Conservation (phyloP, 2,888 invertebrate species). For the Leptothorax acervorum region DNA sequence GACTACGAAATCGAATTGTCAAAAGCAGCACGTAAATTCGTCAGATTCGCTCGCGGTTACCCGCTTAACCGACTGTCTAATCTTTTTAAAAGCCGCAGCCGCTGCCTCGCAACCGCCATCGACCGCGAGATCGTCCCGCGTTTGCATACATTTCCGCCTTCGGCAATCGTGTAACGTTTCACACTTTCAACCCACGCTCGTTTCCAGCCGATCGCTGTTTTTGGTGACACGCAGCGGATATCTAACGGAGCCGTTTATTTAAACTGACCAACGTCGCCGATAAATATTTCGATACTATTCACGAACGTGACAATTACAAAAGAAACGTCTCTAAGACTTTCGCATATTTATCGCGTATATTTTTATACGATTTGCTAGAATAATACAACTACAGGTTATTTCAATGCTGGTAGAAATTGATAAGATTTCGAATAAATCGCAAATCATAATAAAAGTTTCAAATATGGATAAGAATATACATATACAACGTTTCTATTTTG, state of each 20-base stretch:
- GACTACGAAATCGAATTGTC: slow-evolving; percentile 48
- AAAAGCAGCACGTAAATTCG: slow-evolving; percentile 37
- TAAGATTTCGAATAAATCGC: background rate
- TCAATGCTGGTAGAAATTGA: background rate
- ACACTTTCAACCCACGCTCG: slow-evolving; percentile 14
- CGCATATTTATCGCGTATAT: background rate
- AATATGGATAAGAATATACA: background rate
- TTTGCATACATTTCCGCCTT: slow-evolving; percentile 37
- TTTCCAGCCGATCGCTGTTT: slow-evolving; percentile 29
- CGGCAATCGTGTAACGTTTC: slow-evolving; percentile 10
- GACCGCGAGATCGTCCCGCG: slow-evolving; percentile 11
- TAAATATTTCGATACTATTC: background rate
- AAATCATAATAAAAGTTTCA: background rate
- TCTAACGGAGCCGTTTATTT: background rate
- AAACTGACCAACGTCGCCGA: background rate
- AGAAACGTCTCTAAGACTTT: background rate
- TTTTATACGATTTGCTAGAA: background rate
- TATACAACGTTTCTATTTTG: background rate
- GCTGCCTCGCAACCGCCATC: slow-evolving; percentile 10
- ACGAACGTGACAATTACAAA: background rate
- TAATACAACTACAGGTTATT: background rate
- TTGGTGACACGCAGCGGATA: background rate
- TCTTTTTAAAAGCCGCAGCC: slow-evolving; percentile 32
- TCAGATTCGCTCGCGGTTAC: slow-evolving; percentile 44
- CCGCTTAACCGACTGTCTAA: slow-evolving; percentile 37